Evolutionary conservation across 1,140 invertebrate genomes (phyloP), one percentile per base, ranked within the genome.

Genomic region (Druon quercuslanigerum): DNA sequence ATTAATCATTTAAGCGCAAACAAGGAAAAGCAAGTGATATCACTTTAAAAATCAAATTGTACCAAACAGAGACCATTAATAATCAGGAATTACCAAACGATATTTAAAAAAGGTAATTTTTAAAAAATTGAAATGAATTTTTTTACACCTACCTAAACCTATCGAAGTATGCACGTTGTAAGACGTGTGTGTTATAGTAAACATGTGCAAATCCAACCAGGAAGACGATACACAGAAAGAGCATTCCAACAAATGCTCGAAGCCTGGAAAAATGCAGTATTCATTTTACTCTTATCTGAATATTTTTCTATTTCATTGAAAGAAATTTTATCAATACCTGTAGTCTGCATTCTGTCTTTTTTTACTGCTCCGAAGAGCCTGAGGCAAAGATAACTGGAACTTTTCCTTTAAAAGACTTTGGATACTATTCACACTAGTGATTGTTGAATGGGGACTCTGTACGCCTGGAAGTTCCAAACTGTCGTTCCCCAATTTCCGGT

Each of bases 181-280:
- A 88, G 1, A 97, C 94, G 85, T 97, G 95, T 84, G 96, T 95
- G 72, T 96, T 94, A 85, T 97, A 97, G 52, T 96, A 94, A 9
- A 96, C 93, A 80, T 97, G 96, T 0, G 96, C 96, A 83, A 96
- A 96, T 6, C 94, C 95, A 8, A 97, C 94, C 82, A 97, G 93
- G 84, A 96, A 95, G 1, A 95, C 94, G 8, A 97, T 95, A 17
- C 94, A 94, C 1, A 97, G 92, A 85, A 97, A 97, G 76, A 97
- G 92, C 66, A 97, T 92, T 0, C 93, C 94, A 4, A 97, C 96
- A 87, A 97, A 97, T 6, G 94, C 94, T 76, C 95, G 93, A 2
- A 97, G 93, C 88, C 96, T 97, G 87, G 85, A 89, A 82, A 75
- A 57, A 57, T 25, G 40, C 50, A 56, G 17, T 72, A 60, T 71